Evolutionary conservation across 2,888 invertebrate species (phyloP).

Genomic region (Oscheius sp.): DNA sequence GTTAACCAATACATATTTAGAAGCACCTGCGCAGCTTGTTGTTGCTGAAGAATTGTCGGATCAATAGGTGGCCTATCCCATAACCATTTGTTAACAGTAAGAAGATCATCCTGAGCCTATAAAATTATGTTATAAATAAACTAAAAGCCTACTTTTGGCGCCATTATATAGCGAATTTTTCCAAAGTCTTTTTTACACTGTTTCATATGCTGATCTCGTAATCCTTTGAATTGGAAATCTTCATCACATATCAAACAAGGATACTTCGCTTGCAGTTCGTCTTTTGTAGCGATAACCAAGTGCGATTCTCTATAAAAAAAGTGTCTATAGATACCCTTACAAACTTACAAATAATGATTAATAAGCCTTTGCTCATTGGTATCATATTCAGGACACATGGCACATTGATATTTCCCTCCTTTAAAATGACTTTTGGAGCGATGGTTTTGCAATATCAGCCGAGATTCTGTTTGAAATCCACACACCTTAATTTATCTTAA

Average conservation of each 20-base stretch:
- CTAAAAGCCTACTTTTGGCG: slow-evolving; percentile 40
- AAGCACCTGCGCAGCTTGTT: slow-evolving; percentile 53
- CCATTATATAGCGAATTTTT: slow-evolving; percentile 56
- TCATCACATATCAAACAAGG: slow-evolving; percentile 71
- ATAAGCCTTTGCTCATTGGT: slow-evolving; percentile 68
- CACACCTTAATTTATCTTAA: slow-evolving; percentile 52
- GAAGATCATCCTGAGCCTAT: slow-evolving; percentile 53
- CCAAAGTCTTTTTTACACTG: slow-evolving; percentile 67
- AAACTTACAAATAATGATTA: slow-evolving; percentile 66
- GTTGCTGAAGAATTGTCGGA: slow-evolving; percentile 66
- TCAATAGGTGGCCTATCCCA: slow-evolving; percentile 70
- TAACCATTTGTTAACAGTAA: slow-evolving; percentile 68
- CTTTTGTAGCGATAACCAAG: slow-evolving; percentile 57
- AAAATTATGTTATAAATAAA: background rate
- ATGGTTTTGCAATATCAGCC: slow-evolving; percentile 59
- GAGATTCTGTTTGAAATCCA: slow-evolving; percentile 68
- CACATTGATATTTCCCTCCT: slow-evolving; percentile 63
- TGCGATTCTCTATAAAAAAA: slow-evolving; percentile 58
- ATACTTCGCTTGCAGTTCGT: slow-evolving; percentile 64
- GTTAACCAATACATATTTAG: background rate
- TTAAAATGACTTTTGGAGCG: slow-evolving; percentile 61
- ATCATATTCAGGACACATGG: slow-evolving; percentile 68
- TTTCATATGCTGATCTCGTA: slow-evolving; percentile 58
- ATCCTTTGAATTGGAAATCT: slow-evolving; percentile 68
- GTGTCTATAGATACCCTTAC: background rate